phyloP scores from a whole-genome alignment of 2,113 vertebrate species.

The Hippopotamus amphibius region DNA sequence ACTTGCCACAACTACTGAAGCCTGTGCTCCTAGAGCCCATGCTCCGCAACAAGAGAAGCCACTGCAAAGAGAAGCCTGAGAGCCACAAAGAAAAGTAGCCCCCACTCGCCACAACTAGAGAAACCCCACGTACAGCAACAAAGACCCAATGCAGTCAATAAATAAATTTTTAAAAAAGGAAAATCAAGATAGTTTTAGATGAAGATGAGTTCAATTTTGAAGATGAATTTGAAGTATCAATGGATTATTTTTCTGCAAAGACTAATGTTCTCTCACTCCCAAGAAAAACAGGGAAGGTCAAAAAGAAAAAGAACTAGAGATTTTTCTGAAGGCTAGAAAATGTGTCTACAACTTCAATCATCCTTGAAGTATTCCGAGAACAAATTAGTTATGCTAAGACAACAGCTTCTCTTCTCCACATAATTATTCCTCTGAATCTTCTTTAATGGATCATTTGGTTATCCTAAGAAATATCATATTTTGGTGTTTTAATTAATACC shows the following conservation, averaged over 20 bases:
- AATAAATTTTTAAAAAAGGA: not conserved
- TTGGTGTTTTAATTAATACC: constrained; percentile 78
- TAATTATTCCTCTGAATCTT: constrained; percentile 66
- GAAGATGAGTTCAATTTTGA: constrained; percentile 40
- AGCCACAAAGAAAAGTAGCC: no score
- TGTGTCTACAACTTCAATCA: constrained; percentile 23
- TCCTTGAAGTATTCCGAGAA: constrained; percentile 66
- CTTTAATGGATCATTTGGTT: constrained; percentile 66
- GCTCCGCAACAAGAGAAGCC: no score
- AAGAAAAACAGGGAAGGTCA: constrained; percentile 26
- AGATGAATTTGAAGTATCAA: constrained; percentile 23
- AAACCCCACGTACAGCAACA: no score
- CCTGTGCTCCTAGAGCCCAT: no score
- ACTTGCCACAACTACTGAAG: no score
- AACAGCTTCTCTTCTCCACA: constrained; percentile 45
- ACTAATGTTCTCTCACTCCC: not conserved
- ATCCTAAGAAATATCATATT: constrained; percentile 63
- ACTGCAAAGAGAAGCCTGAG: no score
- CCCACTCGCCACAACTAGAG: no score
- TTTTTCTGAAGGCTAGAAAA: constrained; percentile 49
- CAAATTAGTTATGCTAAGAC: constrained; percentile 70
- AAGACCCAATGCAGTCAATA: no score
- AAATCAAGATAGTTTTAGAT: constrained; percentile 54
- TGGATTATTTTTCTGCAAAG: constrained; percentile 30
- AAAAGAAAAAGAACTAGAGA: not conserved